Base-by-base conservation (phyloP, 2,797 vertebrate species). In the Phalloptychus januarius region DNA sequence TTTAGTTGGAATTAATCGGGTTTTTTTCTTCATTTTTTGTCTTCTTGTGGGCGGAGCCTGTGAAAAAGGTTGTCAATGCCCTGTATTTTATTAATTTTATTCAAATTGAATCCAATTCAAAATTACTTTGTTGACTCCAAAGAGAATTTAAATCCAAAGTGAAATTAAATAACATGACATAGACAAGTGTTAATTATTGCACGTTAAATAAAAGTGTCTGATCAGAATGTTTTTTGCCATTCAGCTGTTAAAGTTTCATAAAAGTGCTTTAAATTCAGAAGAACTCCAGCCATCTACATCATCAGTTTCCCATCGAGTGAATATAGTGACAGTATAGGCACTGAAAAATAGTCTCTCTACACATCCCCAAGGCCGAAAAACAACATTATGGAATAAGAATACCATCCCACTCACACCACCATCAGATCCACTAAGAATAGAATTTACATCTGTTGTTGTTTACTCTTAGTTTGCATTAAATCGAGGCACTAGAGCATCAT, bases 121-220 rank as follows among this genome's bases (percentile, higher is more conserved):
- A 52, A 25, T 50, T 23, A 23, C 7, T 3, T 50, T 52, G 11
- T 52, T 25, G 50, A 52, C 46, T 18, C 18, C 46, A 18, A 23
- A 50, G 7, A 7, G 48, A 50, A 50, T 23, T 23, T 25, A 10
- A 50, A 50, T 50, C 48, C 48, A 25, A 25, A 52, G 50, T 52
- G 23, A 52, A 52, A 52, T 10, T 25, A 52, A 52, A 52, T 10
- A 40, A n/a, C 23, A 25, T 69, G 23, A 42, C 6, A 0, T 12
- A 38, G 44, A 13, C 13, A 92, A 83, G 86, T 89, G 93, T 96
- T 94, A 96, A 91, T 94, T 95, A 95, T 93, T 93, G 90, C 94
- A 94, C 95, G 95, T 95, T 92, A 86, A 94, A 91, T 93, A 96
- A 94, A 96, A 92, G 92, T 93, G 92, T 95, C 95, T 96, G 95